Evolutionary conservation across 2,888 invertebrate genomes (phyloP).

Genomic region (Chesias legatella): DNA sequence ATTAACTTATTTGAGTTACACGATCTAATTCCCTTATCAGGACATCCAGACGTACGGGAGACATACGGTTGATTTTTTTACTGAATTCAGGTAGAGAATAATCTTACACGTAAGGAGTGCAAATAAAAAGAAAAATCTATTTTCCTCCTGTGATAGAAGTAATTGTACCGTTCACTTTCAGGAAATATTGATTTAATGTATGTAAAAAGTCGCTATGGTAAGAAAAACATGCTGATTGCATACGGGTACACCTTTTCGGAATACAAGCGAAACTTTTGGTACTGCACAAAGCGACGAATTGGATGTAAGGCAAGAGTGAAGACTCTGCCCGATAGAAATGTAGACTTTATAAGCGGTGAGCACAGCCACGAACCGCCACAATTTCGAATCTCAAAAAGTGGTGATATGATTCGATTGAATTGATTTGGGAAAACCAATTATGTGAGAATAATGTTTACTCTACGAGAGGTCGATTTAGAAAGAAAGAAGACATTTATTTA

Average conservation of each 20-base stretch:
- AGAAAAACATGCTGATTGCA: constrained; percentile 11
- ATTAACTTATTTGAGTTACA: no score
- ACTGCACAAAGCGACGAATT: constrained; percentile 47
- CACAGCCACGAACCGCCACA: constrained; percentile 45
- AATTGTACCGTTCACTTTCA: background rate
- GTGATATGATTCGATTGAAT: constrained; percentile 36
- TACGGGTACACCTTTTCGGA: constrained; percentile 49
- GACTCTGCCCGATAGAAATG: constrained; percentile 27
- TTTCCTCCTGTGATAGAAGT: no score
- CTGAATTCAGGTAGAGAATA: no score
- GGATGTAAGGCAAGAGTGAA: constrained; percentile 44
- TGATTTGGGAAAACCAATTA: constrained; percentile 1
- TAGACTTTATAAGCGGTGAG: constrained; percentile 32
- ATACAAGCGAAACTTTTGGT: constrained; percentile 47
- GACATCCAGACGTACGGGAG: no score
- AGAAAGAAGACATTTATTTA: no score
- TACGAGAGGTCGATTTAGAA: no score
- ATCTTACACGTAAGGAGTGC: no score
- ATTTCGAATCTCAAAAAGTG: constrained; percentile 34
- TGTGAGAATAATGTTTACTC: no score
- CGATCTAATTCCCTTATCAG: no score
- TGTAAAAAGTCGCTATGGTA: constrained; percentile 12
- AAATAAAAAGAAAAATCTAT: no score
- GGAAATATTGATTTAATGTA: constrained; percentile 5
- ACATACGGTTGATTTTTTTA: no score